Evolutionary conservation across 2,113 vertebrate genomes (phyloP).

Genomic region (Amazona vittata): DNA sequence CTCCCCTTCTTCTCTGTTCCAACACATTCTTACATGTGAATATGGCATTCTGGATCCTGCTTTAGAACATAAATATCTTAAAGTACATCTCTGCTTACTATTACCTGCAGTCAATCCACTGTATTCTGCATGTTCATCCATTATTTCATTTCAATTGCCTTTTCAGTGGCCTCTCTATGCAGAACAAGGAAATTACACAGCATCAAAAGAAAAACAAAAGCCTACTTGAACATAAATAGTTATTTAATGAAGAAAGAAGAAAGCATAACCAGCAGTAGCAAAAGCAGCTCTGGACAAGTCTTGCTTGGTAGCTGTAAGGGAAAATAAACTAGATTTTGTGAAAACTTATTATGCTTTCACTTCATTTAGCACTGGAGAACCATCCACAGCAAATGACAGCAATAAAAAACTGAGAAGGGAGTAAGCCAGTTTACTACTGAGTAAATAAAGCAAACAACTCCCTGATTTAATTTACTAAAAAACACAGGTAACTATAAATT

Average conservation of each 20-base stretch:
- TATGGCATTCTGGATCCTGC: not conserved
- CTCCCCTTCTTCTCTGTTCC: not conserved
- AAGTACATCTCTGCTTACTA: not conserved
- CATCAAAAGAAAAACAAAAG: conserved; percentile 11
- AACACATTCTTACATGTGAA: not conserved
- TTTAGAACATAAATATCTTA: not conserved
- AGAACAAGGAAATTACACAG: not conserved
- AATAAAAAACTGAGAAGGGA: conserved; percentile 23
- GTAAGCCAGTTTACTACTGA: not conserved
- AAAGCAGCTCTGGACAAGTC: not conserved
- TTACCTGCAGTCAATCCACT: not conserved
- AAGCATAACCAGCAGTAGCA: not conserved
- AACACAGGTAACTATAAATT: not conserved
- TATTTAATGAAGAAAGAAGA: not conserved
- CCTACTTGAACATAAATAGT: not conserved
- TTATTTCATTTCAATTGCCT: not conserved
- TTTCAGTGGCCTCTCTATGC: not conserved
- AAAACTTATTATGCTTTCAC: not conserved
- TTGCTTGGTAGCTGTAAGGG: not conserved
- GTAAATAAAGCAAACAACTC: conserved; percentile 50
- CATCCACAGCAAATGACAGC: conserved; percentile 46
- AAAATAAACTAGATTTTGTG: conserved; percentile 25
- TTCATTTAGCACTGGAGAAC: conserved; percentile 40
- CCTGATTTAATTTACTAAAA: conserved; percentile 47
- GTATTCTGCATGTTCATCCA: not conserved